A percentile compares a stretch with the other conserved stretches of the same genome.
These are phyloP conservation scores for Tanaodytes sp. DNA, from an alignment of 2,888 invertebrate genomes.

Conservation along the genomic window DNA sequence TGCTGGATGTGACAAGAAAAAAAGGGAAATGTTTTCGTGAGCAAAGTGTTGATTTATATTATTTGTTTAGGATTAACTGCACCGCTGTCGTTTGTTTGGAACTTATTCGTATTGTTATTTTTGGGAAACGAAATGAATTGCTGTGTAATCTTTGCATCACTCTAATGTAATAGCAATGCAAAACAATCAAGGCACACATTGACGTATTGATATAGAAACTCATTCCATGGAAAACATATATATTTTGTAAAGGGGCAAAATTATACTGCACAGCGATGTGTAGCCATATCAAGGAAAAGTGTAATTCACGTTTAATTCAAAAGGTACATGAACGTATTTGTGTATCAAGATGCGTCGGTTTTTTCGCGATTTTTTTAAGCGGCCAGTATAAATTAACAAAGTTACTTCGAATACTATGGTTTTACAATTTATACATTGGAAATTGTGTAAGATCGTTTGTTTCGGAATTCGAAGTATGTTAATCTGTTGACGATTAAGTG, in stretches of 20 bases:
- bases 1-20: no score
- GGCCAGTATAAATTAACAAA: no score
- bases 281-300: no score
- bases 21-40: no score
- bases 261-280: no score
- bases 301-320: no score
- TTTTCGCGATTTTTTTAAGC: background rate
- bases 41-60: conserved; percentile 1
- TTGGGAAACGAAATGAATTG: conserved; percentile 8
- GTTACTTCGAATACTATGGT: no score
- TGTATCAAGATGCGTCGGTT: background rate
- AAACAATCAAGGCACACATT: conserved; percentile 10
- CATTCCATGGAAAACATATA: background rate
- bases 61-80: conserved; percentile 4
- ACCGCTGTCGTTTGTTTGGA: background rate
- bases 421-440: no score
- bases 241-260: no score
- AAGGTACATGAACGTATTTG: no score
- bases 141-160: conserved; percentile 7
- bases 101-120: conserved; percentile 14
- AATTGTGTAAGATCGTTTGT: conserved; percentile 27
- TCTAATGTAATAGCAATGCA: background rate
- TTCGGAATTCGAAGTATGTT: conserved; percentile 39
- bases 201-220: conserved; percentile 3
- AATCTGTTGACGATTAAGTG: conserved; percentile 34